Evolutionary conservation across 2,888 invertebrate genomes (phyloP).

Genomic region (Noctua pronuba): DNA sequence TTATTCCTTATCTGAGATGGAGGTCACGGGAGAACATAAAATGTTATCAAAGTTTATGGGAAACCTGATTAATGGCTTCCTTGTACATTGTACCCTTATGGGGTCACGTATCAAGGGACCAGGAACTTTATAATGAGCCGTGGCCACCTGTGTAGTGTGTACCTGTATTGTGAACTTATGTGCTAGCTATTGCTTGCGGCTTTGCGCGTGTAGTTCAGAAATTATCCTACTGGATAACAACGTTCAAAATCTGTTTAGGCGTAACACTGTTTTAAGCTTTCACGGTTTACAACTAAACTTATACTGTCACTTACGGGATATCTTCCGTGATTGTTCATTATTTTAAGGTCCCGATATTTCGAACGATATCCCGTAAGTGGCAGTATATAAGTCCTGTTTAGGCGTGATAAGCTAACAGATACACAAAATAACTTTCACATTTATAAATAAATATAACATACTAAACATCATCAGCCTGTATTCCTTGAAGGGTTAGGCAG

Average conservation of each 20-base stretch:
- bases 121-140: conserved; percentile 30
- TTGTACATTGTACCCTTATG: conserved; percentile 24
- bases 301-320: no score
- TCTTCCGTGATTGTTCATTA: no score
- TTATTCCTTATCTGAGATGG: conserved; percentile 35
- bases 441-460: neutral
- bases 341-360: no score
- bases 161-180: conserved; percentile 6
- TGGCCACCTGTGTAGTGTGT: neutral
- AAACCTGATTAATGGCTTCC: conserved; percentile 48
- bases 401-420: neutral
- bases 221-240: neutral
- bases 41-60: conserved; percentile 50
- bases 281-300: no score
- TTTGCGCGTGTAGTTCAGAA: neutral
- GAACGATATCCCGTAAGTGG: no score
- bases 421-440: neutral
- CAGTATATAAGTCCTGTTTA: no score
- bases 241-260: neutral
- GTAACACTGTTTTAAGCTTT: no score
- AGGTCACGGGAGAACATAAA: conserved; percentile 51
- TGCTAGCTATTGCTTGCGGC: neutral
- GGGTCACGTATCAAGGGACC: conserved; percentile 29
- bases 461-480: no score
- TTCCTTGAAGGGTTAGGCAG: no score